Evolutionary conservation across 2,113 vertebrate genomes (phyloP).

Genomic region (Pygoscelis adeliae): DNA sequence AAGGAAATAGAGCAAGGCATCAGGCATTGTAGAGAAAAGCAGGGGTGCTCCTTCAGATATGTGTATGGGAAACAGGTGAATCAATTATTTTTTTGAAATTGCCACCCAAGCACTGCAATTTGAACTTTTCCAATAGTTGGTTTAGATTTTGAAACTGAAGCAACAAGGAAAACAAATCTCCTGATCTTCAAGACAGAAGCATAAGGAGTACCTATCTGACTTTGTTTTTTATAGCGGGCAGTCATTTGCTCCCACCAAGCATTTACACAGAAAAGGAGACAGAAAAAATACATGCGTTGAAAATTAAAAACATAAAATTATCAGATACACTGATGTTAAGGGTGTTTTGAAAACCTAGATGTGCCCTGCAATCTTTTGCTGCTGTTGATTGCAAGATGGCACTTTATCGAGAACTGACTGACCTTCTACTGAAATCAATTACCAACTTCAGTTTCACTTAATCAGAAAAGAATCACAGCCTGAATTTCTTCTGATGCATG

Average conservation of each 20-base stretch:
- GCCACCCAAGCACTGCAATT: neutral
- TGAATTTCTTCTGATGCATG: neutral
- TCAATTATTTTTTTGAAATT: rapidly evolving
- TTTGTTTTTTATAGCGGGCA: neutral
- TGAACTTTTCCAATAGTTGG: neutral
- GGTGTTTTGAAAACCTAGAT: neutral
- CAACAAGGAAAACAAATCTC: neutral
- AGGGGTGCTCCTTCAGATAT: neutral
- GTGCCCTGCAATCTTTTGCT: neutral
- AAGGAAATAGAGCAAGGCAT: neutral
- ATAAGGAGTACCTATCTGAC: neutral
- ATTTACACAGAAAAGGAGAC: neutral
- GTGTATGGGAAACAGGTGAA: neutral
- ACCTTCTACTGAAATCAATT: neutral
- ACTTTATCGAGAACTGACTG: neutral
- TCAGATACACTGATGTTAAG: neutral
- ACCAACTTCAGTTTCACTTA: neutral
- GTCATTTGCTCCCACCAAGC: neutral
- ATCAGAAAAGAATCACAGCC: neutral
- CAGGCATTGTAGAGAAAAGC: neutral
- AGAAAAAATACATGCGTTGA: neutral
- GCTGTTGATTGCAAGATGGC: neutral
- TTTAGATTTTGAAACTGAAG: neutral
- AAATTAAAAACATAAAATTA: neutral
- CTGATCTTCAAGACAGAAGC: neutral